Evolutionary conservation across 2,797 vertebrate species (phyloP).

Genomic region (Chelidonichthys spinosus): DNA sequence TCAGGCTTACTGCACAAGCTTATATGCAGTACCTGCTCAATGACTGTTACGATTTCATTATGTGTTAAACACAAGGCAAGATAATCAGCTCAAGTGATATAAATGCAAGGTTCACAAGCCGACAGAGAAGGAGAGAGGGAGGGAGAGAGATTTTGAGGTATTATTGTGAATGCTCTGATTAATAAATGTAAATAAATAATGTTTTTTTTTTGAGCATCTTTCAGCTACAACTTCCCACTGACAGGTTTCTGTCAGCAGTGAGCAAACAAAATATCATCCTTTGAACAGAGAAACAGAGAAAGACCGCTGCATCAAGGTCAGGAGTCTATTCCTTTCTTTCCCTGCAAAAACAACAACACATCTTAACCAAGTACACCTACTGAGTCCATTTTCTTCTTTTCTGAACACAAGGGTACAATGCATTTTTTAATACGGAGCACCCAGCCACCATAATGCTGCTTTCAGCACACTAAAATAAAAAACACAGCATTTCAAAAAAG

Average conservation of each 20-base stretch:
- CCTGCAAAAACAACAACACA: neutral
- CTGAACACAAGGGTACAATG: neutral
- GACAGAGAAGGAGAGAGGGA: too few species aligned
- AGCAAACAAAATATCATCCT: neutral
- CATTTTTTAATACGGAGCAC: neutral
- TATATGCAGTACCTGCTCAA: neutral
- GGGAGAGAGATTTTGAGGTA: neutral
- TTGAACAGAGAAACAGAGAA: slow-evolving; percentile 1
- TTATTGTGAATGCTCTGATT: neutral
- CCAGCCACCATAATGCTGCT: too few species aligned
- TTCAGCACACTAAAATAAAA: neutral
- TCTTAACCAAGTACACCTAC: neutral
- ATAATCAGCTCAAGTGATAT: neutral
- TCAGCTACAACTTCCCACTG: too few species aligned
- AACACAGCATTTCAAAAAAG: neutral
- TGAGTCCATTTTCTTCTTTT: neutral
- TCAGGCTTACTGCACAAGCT: too few species aligned
- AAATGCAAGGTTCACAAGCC: neutral
- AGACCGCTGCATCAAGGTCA: neutral
- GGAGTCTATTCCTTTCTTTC: neutral
- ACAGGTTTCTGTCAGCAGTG: neutral
- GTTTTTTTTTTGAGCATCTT: neutral
- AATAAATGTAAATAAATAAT: neutral
- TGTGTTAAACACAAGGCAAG: neutral
- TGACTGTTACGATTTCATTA: neutral